Conservation (phyloP, 2,797 vertebrate species). For the Cynopterus sphinx region DNA sequence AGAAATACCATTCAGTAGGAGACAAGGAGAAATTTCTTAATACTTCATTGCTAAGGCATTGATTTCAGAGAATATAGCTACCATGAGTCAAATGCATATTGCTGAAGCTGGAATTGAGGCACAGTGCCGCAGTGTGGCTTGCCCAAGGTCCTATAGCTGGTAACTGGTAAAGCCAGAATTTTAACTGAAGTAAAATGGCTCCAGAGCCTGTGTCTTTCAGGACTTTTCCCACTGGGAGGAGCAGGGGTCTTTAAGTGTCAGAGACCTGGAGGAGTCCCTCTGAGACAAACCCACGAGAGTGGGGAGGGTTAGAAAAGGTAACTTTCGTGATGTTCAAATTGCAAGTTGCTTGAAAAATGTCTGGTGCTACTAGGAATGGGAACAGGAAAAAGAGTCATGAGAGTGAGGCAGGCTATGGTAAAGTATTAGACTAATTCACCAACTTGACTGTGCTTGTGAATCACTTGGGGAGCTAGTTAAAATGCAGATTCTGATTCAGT, state of each 20-base stretch:
- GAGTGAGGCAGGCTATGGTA: not conserved
- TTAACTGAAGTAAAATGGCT: conserved; percentile 53
- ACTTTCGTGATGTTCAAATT: not conserved
- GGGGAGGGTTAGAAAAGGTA: not conserved
- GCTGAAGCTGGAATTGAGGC: not conserved
- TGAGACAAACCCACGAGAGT: not conserved
- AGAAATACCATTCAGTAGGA: not conserved
- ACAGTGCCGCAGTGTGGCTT: not conserved
- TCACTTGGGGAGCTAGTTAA: not conserved
- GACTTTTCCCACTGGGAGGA: not conserved
- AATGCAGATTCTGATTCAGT: not conserved
- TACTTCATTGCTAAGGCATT: not conserved
- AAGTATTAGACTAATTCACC: not conserved
- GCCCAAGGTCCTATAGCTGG: not conserved
- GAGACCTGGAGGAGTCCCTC: not conserved
- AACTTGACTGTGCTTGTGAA: not conserved
- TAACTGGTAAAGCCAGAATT: conserved; percentile 17
- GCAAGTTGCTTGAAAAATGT: not conserved
- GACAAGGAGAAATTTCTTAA: not conserved
- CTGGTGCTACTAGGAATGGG: not conserved
- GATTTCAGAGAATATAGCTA: not conserved
- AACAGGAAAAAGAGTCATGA: not conserved
- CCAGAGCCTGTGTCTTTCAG: not conserved
- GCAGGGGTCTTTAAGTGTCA: not conserved
- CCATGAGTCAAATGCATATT: not conserved